Evolutionary conservation across 1,140 invertebrate species (phyloP), one percentile per base, ranked within the genome.

Genomic region (Meloidogyne exigua): DNA sequence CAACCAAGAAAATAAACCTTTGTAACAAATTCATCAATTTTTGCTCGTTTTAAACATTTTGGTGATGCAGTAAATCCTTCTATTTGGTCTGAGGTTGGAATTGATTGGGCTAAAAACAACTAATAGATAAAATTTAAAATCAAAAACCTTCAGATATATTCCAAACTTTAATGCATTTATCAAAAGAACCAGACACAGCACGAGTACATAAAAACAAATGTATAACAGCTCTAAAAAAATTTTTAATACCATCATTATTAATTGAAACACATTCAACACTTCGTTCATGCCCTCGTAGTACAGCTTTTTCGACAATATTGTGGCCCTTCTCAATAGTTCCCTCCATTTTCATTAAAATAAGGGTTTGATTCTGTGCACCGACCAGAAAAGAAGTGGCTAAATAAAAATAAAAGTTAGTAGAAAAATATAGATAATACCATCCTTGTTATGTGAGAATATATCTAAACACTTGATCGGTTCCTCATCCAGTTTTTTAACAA

Each of bases 111-210:
- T 80, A 25, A 78, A 79, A 39, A 65, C 11, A 77, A 73, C 62
- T 3, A 70, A 83, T 15, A 13, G 15, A 28, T 10, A 74, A 23
- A 44, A 44, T 10, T 25, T 42, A 23, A 25, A 28, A 28, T 18
- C 7, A 63, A 64, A 25, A 23, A 84, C 80, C 67, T 42, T 25
- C 69, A 25, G 83, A 80, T 23, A 82, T 75, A 71, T 85, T 84
- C 85, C 85, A 87, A 25, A 87, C 77, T 77, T 87, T 87, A 15
- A 87, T 26, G 67, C 68, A 79, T 12, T 78, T 67, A 69, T 87
- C 85, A 67, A 88, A 88, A 32, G 77, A 72, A 62, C 85, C 85
- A 15, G 84, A 87, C 28, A 87, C 69, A 11, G 87, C 36, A 15
- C 77, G 57, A 26, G 69, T 78, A 9, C 80, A 75, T 64, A 21